phyloP scores from a whole-genome alignment of 1,140 invertebrate genomes.

The Drosophila busckii region DNA sequence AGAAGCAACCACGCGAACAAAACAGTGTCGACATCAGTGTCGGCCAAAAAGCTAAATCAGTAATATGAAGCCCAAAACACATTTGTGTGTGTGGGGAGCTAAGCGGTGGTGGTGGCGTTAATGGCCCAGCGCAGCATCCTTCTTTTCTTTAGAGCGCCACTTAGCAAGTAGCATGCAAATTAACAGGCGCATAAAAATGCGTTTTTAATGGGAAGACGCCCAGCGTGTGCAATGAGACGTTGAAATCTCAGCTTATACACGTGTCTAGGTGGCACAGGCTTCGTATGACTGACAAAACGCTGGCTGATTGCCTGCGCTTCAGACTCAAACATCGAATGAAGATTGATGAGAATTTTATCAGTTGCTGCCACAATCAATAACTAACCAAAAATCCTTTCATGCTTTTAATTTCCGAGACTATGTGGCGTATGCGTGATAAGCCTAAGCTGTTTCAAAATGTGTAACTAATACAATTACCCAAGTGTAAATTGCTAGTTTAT shows the following conservation, averaged over 20 bases:
- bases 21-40: too few relatives aligned
- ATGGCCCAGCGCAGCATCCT: conserved; percentile 39
- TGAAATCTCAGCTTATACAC: conserved; percentile 18
- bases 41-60: conserved; percentile 47
- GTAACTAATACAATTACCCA: too few relatives aligned
- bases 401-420: too few relatives aligned
- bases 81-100: conserved; percentile 10
- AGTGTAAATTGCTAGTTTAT: too few relatives aligned
- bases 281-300: conserved; percentile 42
- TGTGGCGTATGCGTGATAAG: too few relatives aligned
- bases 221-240: conserved; percentile 10
- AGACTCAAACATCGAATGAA: conserved; percentile 47
- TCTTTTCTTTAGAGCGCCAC: conserved; percentile 33
- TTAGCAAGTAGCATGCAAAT: conserved; percentile 43
- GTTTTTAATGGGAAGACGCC: conserved; percentile 61
- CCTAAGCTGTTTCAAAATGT: too few relatives aligned
- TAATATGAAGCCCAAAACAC: conserved; percentile 53
- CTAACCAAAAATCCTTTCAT: too few relatives aligned
- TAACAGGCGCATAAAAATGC: conserved; percentile 51
- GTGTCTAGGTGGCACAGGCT: conserved; percentile 14
- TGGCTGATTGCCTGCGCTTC: conserved; percentile 31
- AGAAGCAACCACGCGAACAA: not conserved
- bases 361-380: conserved; percentile 26
- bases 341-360: conserved; percentile 65
- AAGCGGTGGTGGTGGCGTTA: too few relatives aligned